phyloP scores from a whole-genome alignment of 1,140 invertebrate species.

The Brachionus asplanchnoidis region DNA sequence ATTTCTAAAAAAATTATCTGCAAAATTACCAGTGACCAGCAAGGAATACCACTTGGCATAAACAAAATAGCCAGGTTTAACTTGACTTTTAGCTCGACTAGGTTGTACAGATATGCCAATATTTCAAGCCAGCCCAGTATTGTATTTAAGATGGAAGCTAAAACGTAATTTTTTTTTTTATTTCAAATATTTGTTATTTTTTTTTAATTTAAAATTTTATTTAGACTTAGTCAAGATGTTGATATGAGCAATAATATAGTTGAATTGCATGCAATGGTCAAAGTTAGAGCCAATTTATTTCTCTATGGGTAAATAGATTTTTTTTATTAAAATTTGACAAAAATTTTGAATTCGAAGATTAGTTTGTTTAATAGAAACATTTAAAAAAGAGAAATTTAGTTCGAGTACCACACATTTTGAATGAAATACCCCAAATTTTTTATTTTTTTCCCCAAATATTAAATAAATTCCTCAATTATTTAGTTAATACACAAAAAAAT shows the following conservation, averaged over 20 bases:
- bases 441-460: too few relatives aligned
- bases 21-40: not conserved
- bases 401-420: too few relatives aligned
- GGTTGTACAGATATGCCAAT: conserved; percentile 24
- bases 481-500: too few relatives aligned
- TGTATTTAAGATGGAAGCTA: conserved; percentile 22
- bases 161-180: not conserved
- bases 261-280: not conserved
- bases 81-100: conserved; percentile 28
- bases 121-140: conserved; percentile 20
- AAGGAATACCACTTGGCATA: conserved; percentile 14
- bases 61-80: conserved; percentile 28
- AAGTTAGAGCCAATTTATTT: conserved; percentile 14
- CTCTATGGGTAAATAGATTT: conserved; percentile 12
- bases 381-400: too few relatives aligned
- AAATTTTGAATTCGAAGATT: too few relatives aligned
- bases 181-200: not conserved
- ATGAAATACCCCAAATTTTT: too few relatives aligned
- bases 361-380: too few relatives aligned
- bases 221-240: conserved; percentile 3
- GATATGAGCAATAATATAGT: not conserved
- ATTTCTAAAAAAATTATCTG: not conserved
- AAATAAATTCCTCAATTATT: too few relatives aligned
- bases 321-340: not conserved
- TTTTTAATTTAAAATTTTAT: not conserved